Evolutionary conservation across 2,113 vertebrate genomes (phyloP).

Genomic region (Myocastor coypus): DNA sequence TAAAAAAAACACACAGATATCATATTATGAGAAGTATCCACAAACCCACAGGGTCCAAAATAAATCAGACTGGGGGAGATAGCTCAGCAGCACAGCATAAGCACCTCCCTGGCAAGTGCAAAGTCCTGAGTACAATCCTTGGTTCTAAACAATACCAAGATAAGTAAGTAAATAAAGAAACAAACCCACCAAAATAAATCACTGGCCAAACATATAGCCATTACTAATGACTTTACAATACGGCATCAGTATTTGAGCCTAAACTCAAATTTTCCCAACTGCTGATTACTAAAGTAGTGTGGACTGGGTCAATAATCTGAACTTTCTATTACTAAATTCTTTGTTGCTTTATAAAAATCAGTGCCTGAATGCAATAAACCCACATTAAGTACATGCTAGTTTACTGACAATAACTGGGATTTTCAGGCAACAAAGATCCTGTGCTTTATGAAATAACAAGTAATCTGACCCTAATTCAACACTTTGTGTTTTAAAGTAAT

Average conservation of each 20-base stretch:
- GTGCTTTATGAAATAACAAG: conserved; percentile 12
- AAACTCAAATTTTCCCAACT: conserved; percentile 14
- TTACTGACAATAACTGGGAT: conserved; percentile 15
- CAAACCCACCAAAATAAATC: conserved; percentile 18
- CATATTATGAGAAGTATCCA: conserved; percentile 33
- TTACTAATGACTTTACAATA: conserved; percentile 2
- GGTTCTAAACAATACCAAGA: too few relatives aligned
- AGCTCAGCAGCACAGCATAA: too few relatives aligned
- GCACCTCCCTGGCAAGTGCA: too few relatives aligned
- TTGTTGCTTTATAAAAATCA: background rate
- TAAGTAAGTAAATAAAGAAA: too few relatives aligned
- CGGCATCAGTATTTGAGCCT: background rate
- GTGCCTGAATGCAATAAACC: background rate
- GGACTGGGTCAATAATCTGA: background rate
- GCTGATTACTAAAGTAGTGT: background rate
- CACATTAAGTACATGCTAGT: background rate
- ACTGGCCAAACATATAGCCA: background rate
- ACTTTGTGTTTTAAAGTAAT: conserved; percentile 22
- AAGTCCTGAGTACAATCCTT: too few relatives aligned
- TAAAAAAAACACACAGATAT: background rate
- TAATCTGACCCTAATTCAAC: conserved; percentile 18
- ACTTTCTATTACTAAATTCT: conserved; percentile 47
- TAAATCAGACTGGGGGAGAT: background rate
- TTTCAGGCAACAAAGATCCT: conserved; percentile 16
- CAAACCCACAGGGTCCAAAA: background rate